Percentiles rank a stretch among this genome's conserved stretches.
Evolutionary conservation across 2,113 vertebrate genomes (phyloP).

Genomic region (Phalacrocorax pelagicus): DNA sequence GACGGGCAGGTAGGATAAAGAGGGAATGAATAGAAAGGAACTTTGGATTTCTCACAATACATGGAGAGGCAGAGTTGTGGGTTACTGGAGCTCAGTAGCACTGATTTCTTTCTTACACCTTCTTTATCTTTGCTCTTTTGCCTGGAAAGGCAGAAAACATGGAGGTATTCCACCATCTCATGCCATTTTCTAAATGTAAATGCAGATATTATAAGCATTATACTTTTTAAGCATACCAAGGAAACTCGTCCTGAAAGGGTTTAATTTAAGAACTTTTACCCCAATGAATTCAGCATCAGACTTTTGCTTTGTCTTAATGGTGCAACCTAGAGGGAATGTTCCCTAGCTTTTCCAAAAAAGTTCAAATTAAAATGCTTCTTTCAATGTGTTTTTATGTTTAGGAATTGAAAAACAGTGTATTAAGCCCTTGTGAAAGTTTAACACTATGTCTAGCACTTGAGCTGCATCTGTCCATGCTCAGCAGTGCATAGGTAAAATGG

Average conservation of each 20-base stretch:
- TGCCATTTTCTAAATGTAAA: background rate
- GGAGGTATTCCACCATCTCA: background rate
- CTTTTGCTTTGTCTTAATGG: background rate
- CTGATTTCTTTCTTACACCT: background rate
- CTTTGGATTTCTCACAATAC: background rate
- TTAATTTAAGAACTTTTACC: background rate
- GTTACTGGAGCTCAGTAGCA: background rate
- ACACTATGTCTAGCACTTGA: background rate
- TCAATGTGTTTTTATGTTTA: background rate
- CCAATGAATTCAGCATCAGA: background rate
- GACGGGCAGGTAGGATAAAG: background rate
- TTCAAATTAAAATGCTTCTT: background rate
- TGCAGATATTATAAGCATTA: background rate
- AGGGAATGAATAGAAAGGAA: background rate
- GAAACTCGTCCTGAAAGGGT: background rate
- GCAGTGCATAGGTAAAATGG: background rate
- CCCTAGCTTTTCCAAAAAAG: background rate
- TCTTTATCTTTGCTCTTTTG: background rate
- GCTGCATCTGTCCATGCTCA: rapidly evolving
- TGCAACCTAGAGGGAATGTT: background rate
- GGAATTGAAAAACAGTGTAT: background rate
- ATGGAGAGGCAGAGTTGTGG: background rate
- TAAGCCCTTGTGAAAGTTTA: background rate
- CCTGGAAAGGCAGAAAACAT: background rate
- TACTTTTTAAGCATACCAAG: background rate